These are phyloP conservation scores for Parazoanthus swiftii DNA, from an alignment of 92 coral and sea anemone genomes.

Conservation along the genomic window DNA sequence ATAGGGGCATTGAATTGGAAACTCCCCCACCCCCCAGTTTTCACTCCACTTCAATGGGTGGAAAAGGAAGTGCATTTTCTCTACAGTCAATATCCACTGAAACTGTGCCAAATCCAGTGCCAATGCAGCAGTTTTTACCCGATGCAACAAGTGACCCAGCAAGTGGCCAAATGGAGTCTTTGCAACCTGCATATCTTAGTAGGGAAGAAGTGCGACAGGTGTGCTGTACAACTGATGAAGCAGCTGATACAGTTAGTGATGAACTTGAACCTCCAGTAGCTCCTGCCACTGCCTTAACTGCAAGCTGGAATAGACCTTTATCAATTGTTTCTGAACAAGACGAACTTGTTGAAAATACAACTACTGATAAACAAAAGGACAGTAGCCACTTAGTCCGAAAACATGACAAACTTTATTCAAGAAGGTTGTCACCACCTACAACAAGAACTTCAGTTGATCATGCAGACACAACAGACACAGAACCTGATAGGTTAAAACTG, in stretches of 20 bases:
- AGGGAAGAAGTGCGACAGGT: constrained; percentile 38
- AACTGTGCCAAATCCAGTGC: not conserved
- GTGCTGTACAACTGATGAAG: constrained; percentile 34
- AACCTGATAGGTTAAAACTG: constrained; percentile 49
- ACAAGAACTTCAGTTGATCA: constrained; percentile 45
- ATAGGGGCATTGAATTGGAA: constrained; percentile 14
- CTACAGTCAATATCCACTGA: constrained; percentile 8
- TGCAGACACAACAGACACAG: constrained; percentile 16
- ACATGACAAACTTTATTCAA: constrained; percentile 2
- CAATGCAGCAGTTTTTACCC: not conserved
- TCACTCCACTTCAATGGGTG: constrained; percentile 1
- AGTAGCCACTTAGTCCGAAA: constrained; percentile 11
- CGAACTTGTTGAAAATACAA: constrained; percentile 50
- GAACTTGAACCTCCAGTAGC: not conserved
- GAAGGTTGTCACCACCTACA: constrained; percentile 39
- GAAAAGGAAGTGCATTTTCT: constrained; percentile 18
- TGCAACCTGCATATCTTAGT: constrained; percentile 5
- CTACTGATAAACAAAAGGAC: constrained; percentile 40
- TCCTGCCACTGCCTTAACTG: not conserved
- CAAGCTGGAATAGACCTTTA: constrained; percentile 58
- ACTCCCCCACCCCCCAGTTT: constrained; percentile 27
- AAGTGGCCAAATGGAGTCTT: not conserved
- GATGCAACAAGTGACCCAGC: not conserved
- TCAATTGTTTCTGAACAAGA: constrained; percentile 80
- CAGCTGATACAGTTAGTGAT: not conserved